Evolutionary conservation across 2,888 invertebrate species (phyloP).

Genomic region (Tridacna crocea): DNA sequence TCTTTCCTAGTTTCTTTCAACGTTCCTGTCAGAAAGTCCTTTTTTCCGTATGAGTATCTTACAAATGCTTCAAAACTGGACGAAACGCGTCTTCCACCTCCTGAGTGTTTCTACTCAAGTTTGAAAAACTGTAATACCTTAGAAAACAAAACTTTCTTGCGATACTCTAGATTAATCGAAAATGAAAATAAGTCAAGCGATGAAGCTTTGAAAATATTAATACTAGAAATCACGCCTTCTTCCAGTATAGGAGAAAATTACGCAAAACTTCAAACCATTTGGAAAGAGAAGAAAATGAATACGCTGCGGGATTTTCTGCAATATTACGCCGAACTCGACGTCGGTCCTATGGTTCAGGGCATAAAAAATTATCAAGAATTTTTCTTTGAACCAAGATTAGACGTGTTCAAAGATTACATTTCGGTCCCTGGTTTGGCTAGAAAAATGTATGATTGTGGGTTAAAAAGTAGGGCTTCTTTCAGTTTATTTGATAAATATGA

Average conservation of each 20-base stretch:
- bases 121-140: too few species aligned
- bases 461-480: too few species aligned
- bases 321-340: constrained; percentile 62
- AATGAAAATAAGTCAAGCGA: constrained; percentile 3
- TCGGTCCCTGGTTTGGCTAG: too few species aligned
- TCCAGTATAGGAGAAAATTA: constrained; percentile 29
- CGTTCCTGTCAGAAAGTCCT: too few species aligned
- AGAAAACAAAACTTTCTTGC: not conserved
- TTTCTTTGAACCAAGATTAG: constrained; percentile 38
- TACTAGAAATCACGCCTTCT: not conserved
- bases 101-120: too few species aligned
- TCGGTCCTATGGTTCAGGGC: constrained; percentile 53
- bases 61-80: too few species aligned
- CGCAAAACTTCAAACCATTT: constrained; percentile 36
- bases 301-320: constrained; percentile 58
- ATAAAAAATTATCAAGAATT: constrained; percentile 42
- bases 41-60: too few species aligned
- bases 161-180: not conserved
- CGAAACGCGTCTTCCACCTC: too few species aligned
- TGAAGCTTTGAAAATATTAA: constrained; percentile 1
- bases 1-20: too few species aligned
- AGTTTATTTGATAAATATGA: too few species aligned
- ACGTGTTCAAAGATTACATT: too few species aligned
- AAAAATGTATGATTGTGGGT: too few species aligned
- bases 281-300: constrained; percentile 55